Evolutionary conservation across 2,113 vertebrate genomes (phyloP).

Genomic region (Coregonus clupeaformis): DNA sequence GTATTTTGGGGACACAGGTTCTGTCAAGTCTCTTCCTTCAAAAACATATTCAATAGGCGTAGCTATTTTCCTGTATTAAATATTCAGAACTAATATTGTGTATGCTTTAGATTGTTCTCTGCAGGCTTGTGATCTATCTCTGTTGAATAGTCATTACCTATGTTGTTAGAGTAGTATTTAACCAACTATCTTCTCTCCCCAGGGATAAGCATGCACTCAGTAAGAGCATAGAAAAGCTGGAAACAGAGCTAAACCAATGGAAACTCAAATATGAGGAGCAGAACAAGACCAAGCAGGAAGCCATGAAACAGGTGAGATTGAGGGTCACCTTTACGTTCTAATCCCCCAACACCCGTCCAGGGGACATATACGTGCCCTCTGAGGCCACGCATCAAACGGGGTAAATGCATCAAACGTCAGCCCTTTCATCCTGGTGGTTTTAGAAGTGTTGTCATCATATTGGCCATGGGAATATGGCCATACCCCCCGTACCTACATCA

Average conservation of each 20-base stretch:
- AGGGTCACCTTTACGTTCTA: background rate
- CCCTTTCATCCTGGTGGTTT: too few relatives aligned
- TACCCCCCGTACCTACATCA: background rate
- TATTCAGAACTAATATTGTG: background rate
- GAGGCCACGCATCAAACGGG: too few relatives aligned
- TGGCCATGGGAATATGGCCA: background rate
- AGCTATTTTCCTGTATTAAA: too few relatives aligned
- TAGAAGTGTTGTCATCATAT: too few relatives aligned
- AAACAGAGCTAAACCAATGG: constrained; percentile 91
- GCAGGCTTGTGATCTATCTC: background rate
- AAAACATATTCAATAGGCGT: too few relatives aligned
- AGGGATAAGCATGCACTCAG: constrained; percentile 91
- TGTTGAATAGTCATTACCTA: background rate
- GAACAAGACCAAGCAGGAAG: constrained; percentile 92
- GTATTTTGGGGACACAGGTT: too few relatives aligned
- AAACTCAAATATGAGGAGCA: constrained; percentile 95
- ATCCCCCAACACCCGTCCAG: background rate
- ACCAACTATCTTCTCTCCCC: constrained; percentile 15
- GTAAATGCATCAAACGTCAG: too few relatives aligned
- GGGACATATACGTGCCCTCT: too few relatives aligned
- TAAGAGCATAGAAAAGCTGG: constrained; percentile 93
- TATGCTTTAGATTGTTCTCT: background rate
- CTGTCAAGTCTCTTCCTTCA: too few relatives aligned
- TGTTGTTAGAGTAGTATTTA: background rate
- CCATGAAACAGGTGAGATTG: constrained; percentile 87